These are phyloP conservation scores for Sebastes schlegelii DNA, from an alignment of 2,113 vertebrate species.

Conservation along the genomic window DNA sequence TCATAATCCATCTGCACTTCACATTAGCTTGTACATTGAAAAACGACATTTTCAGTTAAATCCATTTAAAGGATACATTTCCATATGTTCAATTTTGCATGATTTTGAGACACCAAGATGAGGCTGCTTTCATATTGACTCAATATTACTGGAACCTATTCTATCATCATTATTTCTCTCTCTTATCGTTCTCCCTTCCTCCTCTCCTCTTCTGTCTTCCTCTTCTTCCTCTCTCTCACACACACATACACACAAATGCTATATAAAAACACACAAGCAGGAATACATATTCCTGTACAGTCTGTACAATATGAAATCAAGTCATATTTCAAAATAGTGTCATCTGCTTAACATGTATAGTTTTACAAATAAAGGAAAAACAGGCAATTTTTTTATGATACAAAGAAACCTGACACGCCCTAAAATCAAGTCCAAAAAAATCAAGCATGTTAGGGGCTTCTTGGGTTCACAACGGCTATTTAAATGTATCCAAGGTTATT, in stretches of 20 bases:
- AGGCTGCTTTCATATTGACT: slow-evolving; percentile 72
- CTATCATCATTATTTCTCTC: slow-evolving; percentile 55
- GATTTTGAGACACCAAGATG: slow-evolving; percentile 73
- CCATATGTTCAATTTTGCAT: slow-evolving; percentile 66
- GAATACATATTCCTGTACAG: slow-evolving; percentile 78
- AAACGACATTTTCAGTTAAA: slow-evolving; percentile 52
- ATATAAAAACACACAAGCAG: slow-evolving; percentile 83
- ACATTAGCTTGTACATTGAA: slow-evolving; percentile 57
- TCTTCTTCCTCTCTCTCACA: slow-evolving; percentile 38
- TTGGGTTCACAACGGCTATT: slow-evolving; percentile 75
- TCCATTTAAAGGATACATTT: slow-evolving; percentile 63
- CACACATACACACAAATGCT: slow-evolving; percentile 74
- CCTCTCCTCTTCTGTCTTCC: slow-evolving; percentile 12
- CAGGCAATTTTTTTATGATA: slow-evolving; percentile 80
- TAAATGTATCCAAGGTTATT: slow-evolving; percentile 69
- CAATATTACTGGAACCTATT: slow-evolving; percentile 65
- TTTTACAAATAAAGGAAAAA: slow-evolving; percentile 83
- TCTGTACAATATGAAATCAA: slow-evolving; percentile 85
- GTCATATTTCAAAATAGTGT: slow-evolving; percentile 85
- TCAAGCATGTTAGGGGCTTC: slow-evolving; percentile 77
- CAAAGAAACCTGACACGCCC: slow-evolving; percentile 81
- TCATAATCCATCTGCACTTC: slow-evolving; percentile 54
- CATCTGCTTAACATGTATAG: slow-evolving; percentile 82
- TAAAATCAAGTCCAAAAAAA: slow-evolving; percentile 77
- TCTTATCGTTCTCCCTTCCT: slow-evolving; percentile 34